phyloP scores from a whole-genome alignment of 2,888 invertebrate species.

The Drosophila vallismaia region DNA sequence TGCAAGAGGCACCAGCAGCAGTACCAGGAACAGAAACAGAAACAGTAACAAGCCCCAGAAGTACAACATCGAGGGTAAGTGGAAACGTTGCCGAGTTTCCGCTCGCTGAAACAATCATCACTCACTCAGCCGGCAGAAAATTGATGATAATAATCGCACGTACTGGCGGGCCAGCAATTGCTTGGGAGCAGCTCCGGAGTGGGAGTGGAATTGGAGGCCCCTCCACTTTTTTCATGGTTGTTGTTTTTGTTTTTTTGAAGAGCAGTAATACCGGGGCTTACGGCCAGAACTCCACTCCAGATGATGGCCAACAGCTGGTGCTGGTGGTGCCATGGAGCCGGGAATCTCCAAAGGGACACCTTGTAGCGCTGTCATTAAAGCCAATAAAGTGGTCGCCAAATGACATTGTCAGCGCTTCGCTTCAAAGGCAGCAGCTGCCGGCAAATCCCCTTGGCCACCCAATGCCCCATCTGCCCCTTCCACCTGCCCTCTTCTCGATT shows the following conservation, averaged over 20 bases:
- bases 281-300: conserved; percentile 15
- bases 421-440: conserved; percentile 32
- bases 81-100: conserved; percentile 47
- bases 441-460: neutral
- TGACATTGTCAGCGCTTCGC: conserved; percentile 69
- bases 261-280: conserved; percentile 48
- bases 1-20: conserved; percentile 10
- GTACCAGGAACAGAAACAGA: neutral
- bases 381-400: conserved; percentile 68
- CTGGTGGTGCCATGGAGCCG: conserved; percentile 45
- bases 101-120: conserved; percentile 68
- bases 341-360: conserved; percentile 45
- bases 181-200: conserved; percentile 10
- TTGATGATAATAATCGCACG: conserved; percentile 82
- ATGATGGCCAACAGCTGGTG: conserved; percentile 68
- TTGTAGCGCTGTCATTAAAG: conserved; percentile 66
- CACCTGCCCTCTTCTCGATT: conserved; percentile 1
- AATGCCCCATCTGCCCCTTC: neutral
- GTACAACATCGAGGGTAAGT: conserved; percentile 19
- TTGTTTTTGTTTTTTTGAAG: conserved; percentile 9
- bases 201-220: conserved; percentile 31
- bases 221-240: conserved; percentile 6
- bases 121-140: conserved; percentile 74
- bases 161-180: conserved; percentile 52
- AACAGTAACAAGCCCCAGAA: conserved; percentile 26